These are phyloP conservation scores for Elephantulus edwardii DNA, from an alignment of 2,113 vertebrate species.

Conservation along the genomic window DNA sequence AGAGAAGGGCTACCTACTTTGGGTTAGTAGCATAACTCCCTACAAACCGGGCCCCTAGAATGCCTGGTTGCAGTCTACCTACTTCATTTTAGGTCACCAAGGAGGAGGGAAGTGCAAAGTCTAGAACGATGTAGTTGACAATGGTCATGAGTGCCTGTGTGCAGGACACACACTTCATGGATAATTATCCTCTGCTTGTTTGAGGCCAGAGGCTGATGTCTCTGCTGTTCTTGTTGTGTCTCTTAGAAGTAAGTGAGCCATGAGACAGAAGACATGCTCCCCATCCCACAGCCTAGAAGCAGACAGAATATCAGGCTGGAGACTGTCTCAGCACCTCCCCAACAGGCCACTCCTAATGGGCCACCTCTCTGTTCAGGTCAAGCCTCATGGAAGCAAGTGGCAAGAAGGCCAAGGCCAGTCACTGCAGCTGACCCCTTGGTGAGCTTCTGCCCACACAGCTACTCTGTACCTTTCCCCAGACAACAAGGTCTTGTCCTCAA, in stretches of 20 bases:
- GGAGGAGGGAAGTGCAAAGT: neutral
- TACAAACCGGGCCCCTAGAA: too few species aligned
- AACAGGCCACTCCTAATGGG: neutral
- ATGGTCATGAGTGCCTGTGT: neutral
- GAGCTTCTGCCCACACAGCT: neutral
- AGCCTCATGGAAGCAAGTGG: neutral
- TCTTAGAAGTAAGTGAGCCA: neutral
- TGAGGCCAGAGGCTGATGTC: neutral
- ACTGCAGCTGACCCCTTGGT: neutral
- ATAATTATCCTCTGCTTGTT: neutral
- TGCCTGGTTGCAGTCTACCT: too few species aligned
- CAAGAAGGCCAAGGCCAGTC: neutral
- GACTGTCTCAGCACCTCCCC: too few species aligned
- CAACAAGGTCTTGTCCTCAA: neutral
- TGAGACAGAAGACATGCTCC: neutral
- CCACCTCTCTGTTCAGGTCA: neutral
- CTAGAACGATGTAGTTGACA: neutral
- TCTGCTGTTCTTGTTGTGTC: neutral
- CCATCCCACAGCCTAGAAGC: neutral
- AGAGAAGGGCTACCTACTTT: too few species aligned
- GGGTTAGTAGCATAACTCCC: too few species aligned
- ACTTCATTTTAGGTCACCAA: too few species aligned
- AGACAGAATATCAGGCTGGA: neutral
- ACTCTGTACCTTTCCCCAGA: neutral
- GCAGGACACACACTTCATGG: too few species aligned